Percentiles rank a stretch among this genome's conserved stretches.
phyloP scores from a whole-genome alignment of 2,113 vertebrate species.

The Pica pica region DNA sequence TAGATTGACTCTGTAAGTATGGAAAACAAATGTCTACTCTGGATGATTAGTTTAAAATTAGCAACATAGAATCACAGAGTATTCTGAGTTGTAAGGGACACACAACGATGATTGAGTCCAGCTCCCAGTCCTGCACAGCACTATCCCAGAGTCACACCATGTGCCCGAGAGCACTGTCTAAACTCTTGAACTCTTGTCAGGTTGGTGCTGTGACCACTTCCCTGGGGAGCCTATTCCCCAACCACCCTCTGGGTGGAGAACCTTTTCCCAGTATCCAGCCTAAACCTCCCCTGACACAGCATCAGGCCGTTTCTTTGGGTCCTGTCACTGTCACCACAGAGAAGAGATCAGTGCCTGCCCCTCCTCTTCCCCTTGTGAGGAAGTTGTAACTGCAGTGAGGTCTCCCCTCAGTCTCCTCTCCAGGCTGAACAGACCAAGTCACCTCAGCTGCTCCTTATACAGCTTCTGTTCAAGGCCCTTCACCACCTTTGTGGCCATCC shows the following conservation, averaged over 20 bases:
- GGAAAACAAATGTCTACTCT: conserved; percentile 21
- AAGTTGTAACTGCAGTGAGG: fast-evolving
- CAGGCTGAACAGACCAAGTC: neutral
- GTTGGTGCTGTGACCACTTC: neutral
- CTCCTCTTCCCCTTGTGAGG: fast-evolving
- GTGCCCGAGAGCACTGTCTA: neutral
- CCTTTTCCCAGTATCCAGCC: neutral
- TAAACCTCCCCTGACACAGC: neutral
- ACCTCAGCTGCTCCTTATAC: fast-evolving
- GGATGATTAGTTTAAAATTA: conserved; percentile 38
- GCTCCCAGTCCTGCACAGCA: neutral
- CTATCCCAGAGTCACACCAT: neutral
- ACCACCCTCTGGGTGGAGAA: neutral
- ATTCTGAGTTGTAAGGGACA: neutral
- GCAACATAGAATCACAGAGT: neutral
- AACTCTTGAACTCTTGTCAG: neutral
- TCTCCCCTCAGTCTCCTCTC: neutral
- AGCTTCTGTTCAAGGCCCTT: neutral
- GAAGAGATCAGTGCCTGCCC: neutral
- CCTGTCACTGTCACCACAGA: neutral
- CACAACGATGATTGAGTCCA: neutral
- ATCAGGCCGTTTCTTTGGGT: fast-evolving
- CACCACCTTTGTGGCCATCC: too few species aligned
- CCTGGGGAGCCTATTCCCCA: neutral
- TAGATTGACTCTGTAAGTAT: neutral